phyloP scores from a whole-genome alignment of 2,888 invertebrate genomes.

The Celastrina argiolus region DNA sequence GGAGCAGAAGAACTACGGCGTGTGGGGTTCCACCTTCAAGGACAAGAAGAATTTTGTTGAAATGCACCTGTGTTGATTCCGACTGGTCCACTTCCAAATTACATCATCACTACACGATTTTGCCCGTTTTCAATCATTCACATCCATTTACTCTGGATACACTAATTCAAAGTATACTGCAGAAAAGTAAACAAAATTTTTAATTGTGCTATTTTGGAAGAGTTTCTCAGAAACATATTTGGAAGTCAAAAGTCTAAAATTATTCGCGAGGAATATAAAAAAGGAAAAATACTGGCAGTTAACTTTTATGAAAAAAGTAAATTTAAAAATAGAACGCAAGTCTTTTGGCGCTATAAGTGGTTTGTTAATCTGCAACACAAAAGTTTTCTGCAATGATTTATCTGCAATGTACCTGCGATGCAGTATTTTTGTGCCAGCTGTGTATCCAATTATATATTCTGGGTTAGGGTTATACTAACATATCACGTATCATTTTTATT shows the following conservation, averaged over 20 bases:
- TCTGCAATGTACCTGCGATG: constrained; percentile 26
- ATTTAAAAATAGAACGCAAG: constrained; percentile 10
- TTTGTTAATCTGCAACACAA: neutral
- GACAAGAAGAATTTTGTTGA: constrained; percentile 84
- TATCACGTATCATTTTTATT: constrained; percentile 45
- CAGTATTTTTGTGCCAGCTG: constrained; percentile 33
- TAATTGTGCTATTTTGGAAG: neutral
- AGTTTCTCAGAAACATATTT: neutral
- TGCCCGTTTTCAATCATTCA: constrained; percentile 24
- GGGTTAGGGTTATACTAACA: constrained; percentile 47
- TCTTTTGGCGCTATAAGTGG: constrained; percentile 5
- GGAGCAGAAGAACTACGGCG: constrained; percentile 75
- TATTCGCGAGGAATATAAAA: neutral
- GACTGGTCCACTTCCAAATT: constrained; percentile 24
- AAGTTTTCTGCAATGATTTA: constrained; percentile 9
- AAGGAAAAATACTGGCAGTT: neutral
- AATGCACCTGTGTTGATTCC: constrained; percentile 80
- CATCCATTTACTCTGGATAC: neutral
- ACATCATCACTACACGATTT: constrained; percentile 35
- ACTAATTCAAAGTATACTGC: neutral
- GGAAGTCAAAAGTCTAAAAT: neutral
- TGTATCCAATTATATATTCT: constrained; percentile 33
- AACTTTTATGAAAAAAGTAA: neutral
- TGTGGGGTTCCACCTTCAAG: constrained; percentile 86
- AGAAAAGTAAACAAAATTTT: neutral